Conservation (phyloP, 1,140 invertebrate species). For the Monomorium pharaonis region DNA sequence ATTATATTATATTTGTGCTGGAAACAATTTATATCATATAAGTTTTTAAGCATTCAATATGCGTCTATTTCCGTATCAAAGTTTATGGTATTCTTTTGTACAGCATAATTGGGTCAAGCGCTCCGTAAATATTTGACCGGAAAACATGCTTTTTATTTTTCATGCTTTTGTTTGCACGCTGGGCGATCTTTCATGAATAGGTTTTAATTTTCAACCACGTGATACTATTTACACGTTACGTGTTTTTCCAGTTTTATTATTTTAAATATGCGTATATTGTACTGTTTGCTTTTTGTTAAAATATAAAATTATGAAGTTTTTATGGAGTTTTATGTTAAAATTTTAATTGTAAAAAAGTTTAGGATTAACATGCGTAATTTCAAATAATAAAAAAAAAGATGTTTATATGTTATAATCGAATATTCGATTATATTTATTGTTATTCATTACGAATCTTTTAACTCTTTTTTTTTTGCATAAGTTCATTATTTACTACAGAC, state of each 20-base stretch:
- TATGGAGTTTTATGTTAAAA: not conserved
- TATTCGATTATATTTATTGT: not conserved
- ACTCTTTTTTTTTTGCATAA: not conserved
- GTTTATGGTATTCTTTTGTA: constrained; percentile 72
- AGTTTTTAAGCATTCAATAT: constrained; percentile 71
- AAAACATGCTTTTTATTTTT: constrained; percentile 8
- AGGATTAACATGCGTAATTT: not conserved
- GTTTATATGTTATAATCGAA: not conserved
- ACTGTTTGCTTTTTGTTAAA: not conserved
- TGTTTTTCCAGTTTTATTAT: constrained; percentile 21
- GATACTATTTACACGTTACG: not conserved
- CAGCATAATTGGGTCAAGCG: constrained; percentile 71
- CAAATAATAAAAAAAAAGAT: not conserved
- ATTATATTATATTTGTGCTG: not conserved
- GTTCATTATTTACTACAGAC: constrained; percentile 42
- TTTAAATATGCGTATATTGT: not conserved
- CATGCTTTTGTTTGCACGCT: not conserved
- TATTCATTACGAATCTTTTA: not conserved
- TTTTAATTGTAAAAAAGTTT: not conserved
- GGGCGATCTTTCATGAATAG: not conserved
- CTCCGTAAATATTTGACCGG: constrained; percentile 74
- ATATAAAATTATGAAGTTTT: no score
- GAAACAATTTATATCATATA: not conserved
- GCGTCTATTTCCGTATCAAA: constrained; percentile 50
- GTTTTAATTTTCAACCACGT: constrained; percentile 9